Base-by-base conservation (phyloP, 2,113 vertebrate species). In the Cygnus atratus region DNA sequence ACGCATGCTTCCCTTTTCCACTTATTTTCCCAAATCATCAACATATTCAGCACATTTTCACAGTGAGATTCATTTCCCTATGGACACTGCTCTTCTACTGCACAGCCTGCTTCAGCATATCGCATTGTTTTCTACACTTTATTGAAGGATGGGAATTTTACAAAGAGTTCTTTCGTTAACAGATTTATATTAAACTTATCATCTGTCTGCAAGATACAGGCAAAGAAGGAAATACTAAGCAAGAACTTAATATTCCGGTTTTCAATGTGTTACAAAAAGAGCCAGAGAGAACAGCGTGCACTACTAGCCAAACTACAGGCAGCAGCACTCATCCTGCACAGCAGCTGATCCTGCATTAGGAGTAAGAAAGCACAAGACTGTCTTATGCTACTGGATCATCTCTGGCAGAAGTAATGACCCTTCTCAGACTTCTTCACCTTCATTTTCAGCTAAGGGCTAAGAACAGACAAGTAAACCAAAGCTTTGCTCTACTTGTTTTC, bases 61-160 rank as follows among this genome's bases (percentile, higher is more conserved):
- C 75, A 78, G 26, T n/a, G 57, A 75, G 31, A 77, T 39, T 87
- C 33, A 48, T 39, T 31, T 65, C 52, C 31, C 37, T 33, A 7
- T 21, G 5, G 43, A n/a, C 55, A 48, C n/a, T 65, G 29, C 11
- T 59, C 65, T 80, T 68, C 55, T 33, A 58, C 3, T 33, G 84
- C 91, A 89, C 29, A 63, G 62, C 18, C 28, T 68, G 62, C 84
- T 90, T 89, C 57, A 75, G 44, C 15, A 35, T 35, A 18, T 26
- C 80, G 52, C 31, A 83, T 33, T 78, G 18, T 2, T 55, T 88
- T 91, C 90, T 77, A 90, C 55, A 88, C 29, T 85, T 87, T 67
- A 75, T 39, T 76, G 75, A 94, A 50, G 41, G 13, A 84, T 18
- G 13, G 15, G 72, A 96, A 95, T 85, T 95, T 96, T 95, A 82